Evolutionary conservation across 2,888 invertebrate genomes (phyloP).

Genomic region (Drosophila macrothrix): DNA sequence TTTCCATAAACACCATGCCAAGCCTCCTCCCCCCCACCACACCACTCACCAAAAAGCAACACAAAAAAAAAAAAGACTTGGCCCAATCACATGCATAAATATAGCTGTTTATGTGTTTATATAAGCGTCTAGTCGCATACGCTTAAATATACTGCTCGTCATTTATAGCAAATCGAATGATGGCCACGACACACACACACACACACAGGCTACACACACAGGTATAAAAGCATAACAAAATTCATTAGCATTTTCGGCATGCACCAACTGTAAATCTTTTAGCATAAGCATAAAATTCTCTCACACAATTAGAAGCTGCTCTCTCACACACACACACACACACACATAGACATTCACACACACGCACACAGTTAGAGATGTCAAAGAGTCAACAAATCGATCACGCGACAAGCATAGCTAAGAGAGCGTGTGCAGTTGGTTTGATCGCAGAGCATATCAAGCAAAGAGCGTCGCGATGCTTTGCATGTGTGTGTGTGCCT

Average conservation of each 20-base stretch:
- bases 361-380: slow-evolving; percentile 8
- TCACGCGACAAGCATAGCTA: slow-evolving; percentile 16
- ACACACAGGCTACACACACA: slow-evolving; percentile 3
- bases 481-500: neutral
- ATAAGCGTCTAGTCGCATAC: slow-evolving; percentile 19
- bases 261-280: slow-evolving; percentile 79
- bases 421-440: slow-evolving; percentile 14
- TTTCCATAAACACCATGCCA: slow-evolving; percentile 55
- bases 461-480: neutral
- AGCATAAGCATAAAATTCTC: slow-evolving; percentile 71
- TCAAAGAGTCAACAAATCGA: slow-evolving; percentile 46
- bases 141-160: slow-evolving; percentile 43
- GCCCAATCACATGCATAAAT: slow-evolving; percentile 48
- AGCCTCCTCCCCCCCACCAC: neutral
- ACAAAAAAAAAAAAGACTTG: slow-evolving; percentile 5
- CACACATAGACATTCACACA: slow-evolving; percentile 5
- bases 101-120: slow-evolving; percentile 31
- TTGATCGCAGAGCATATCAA: slow-evolving; percentile 8
- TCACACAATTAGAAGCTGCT: slow-evolving; percentile 29
- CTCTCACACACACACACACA: slow-evolving; percentile 22
- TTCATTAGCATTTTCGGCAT: slow-evolving; percentile 78
- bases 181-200: slow-evolving; percentile 40
- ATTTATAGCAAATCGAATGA: slow-evolving; percentile 67
- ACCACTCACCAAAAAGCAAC: neutral
- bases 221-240: slow-evolving; percentile 64